These are phyloP conservation scores for Pseudomugil tenellus DNA, from an alignment of 2,797 vertebrate species.

Conservation along the genomic window DNA sequence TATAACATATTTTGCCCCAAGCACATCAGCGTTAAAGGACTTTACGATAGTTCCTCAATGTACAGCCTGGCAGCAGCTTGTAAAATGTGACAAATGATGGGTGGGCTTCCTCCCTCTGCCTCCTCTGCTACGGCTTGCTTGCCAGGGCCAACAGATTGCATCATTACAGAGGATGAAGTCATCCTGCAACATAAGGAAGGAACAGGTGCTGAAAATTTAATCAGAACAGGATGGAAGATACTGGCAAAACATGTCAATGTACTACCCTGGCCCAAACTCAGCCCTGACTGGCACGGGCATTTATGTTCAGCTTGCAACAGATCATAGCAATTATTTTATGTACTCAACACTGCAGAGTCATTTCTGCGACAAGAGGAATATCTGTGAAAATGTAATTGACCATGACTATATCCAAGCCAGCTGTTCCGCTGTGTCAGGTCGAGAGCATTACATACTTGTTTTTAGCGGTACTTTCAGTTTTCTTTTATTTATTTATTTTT, in stretches of 20 bases:
- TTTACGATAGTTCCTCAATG: conserved; percentile 36
- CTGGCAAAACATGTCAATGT: conserved; percentile 65
- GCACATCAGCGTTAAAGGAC: conserved; percentile 19
- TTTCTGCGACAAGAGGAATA: conserved; percentile 20
- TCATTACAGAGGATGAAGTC: conserved; percentile 84
- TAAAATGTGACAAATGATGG: conserved; percentile 78
- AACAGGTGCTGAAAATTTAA: conserved; percentile 83
- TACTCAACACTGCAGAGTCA: conserved; percentile 10
- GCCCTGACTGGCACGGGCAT: conserved; percentile 29
- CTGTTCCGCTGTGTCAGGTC: conserved; percentile 27
- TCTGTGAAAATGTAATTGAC: conserved; percentile 38
- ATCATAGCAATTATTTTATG: conserved; percentile 30
- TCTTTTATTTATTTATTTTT: not conserved
- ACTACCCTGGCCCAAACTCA: conserved; percentile 37
- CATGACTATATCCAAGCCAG: conserved; percentile 23
- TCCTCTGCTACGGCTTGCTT: conserved; percentile 64
- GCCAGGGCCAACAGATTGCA: conserved; percentile 76
- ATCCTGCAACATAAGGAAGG: conserved; percentile 80
- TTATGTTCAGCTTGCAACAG: conserved; percentile 18
- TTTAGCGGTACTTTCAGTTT: conserved; percentile 5
- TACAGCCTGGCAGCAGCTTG: conserved; percentile 61
- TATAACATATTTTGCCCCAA: conserved; percentile 12
- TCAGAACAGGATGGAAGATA: conserved; percentile 59
- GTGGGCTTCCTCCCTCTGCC: conserved; percentile 57
- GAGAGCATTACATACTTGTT: conserved; percentile 3